Conservation (phyloP, 2,113 vertebrate species). For the Brachyhypopomus occidentalis region DNA sequence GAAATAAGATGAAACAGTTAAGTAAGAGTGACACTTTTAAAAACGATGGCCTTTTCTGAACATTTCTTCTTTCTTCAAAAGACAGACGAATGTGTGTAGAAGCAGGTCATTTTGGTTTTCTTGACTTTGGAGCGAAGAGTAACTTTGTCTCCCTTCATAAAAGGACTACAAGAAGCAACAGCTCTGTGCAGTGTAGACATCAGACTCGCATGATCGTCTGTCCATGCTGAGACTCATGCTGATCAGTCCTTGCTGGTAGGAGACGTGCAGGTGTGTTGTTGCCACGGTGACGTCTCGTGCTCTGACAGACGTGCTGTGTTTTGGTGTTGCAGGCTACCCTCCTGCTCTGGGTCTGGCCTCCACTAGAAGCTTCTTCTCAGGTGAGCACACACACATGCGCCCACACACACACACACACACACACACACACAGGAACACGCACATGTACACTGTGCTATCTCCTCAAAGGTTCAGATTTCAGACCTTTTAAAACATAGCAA, state of each 20-base stretch:
- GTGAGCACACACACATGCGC: conserved; percentile 53
- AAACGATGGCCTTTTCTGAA: background rate
- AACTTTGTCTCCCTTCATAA: too few species aligned
- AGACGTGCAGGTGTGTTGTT: background rate
- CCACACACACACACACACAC: too few species aligned
- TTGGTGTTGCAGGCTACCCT: conserved; percentile 64
- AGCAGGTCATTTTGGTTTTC: background rate
- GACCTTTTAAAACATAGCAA: too few species aligned
- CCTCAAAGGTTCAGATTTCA: too few species aligned
- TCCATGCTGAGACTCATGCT: too few species aligned
- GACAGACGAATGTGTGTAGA: background rate
- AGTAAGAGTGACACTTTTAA: conserved; percentile 34
- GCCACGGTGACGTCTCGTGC: background rate
- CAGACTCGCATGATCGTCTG: too few species aligned
- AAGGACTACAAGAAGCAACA: too few species aligned
- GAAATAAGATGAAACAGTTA: conserved; percentile 59
- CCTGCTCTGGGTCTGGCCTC: conserved; percentile 68
- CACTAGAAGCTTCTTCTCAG: conserved; percentile 66
- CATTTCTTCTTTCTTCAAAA: background rate
- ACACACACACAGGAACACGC: too few species aligned
- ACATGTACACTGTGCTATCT: too few species aligned
- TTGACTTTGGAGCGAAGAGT: too few species aligned
- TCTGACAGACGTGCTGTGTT: background rate
- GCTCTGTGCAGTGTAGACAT: too few species aligned
- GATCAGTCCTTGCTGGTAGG: background rate